phyloP scores from a whole-genome alignment of 2,888 invertebrate species.

The Cerastis rubricosa region DNA sequence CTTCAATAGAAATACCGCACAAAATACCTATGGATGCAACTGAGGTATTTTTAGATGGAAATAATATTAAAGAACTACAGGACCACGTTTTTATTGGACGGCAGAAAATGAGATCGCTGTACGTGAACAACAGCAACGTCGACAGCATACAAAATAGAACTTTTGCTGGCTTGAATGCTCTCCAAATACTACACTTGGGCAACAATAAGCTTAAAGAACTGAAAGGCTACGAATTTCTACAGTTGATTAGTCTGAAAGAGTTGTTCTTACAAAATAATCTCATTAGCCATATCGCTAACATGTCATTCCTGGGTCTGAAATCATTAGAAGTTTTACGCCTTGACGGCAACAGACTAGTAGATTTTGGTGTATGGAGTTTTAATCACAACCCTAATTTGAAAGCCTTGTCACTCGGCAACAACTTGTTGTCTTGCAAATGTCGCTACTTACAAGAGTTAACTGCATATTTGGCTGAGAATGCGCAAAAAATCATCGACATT shows the following conservation, averaged over 20 bases:
- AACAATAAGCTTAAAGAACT: conserved; percentile 95
- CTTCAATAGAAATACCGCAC: conserved; percentile 94
- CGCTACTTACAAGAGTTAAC: conserved; percentile 96
- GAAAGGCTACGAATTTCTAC: conserved; percentile 96
- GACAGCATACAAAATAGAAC: conserved; percentile 97
- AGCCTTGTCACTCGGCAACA: conserved; percentile 95
- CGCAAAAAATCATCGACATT: conserved; percentile 94
- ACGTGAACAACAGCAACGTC: conserved; percentile 96
- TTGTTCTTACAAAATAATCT: conserved; percentile 96
- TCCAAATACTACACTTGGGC: conserved; percentile 95
- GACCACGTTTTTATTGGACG: conserved; percentile 97
- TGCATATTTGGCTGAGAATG: conserved; percentile 95
- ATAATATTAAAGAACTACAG: conserved; percentile 95
- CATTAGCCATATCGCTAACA: conserved; percentile 94
- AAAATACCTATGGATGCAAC: conserved; percentile 98
- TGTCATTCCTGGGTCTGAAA: conserved; percentile 94
- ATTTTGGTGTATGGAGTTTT: conserved; percentile 95
- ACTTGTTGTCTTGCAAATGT: conserved; percentile 97
- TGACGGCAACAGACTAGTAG: conserved; percentile 95
- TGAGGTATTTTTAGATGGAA: conserved; percentile 97
- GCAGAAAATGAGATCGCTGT: conserved; percentile 96
- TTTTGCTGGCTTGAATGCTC: conserved; percentile 95
- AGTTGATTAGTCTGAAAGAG: conserved; percentile 94
- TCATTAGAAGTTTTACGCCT: conserved; percentile 95
- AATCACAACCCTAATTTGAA: conserved; percentile 92